Evolutionary conservation across 2,888 invertebrate species (phyloP).

Genomic region (Drosophila borealis): DNA sequence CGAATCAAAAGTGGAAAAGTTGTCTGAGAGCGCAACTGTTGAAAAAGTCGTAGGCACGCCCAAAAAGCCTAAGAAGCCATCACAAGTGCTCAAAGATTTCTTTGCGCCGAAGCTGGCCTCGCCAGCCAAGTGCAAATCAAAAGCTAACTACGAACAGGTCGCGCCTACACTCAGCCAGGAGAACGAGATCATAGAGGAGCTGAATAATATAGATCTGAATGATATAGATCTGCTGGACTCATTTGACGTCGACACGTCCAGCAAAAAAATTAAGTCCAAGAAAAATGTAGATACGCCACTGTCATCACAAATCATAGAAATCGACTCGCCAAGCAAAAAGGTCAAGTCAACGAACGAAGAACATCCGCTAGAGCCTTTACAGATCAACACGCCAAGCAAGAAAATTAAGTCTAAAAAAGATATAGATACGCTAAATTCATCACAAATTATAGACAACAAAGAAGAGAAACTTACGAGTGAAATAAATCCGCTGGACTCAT

Average conservation of each 20-base stretch:
- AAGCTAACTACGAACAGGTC: not conserved
- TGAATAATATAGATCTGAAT: not conserved
- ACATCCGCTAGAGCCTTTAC: not conserved
- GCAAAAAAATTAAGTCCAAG: not conserved
- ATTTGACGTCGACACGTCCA: not conserved
- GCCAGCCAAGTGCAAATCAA: conserved; percentile 3
- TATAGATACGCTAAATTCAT: not conserved
- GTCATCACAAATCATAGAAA: not conserved
- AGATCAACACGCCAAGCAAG: not conserved
- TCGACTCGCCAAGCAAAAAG: conserved; percentile 1
- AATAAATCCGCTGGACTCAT: not conserved
- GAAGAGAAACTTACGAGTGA: not conserved
- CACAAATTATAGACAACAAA: not conserved
- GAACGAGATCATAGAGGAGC: not conserved
- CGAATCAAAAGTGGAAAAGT: not conserved
- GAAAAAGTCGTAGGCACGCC: not conserved
- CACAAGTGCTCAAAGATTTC: not conserved
- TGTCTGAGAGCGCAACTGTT: not conserved
- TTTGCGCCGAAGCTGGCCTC: not conserved
- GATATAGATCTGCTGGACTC: not conserved
- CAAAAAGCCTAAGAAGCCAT: not conserved
- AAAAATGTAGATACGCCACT: not conserved
- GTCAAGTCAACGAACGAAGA: not conserved
- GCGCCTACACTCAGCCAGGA: not conserved
- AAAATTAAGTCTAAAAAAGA: not conserved